Conservation (phyloP, 2,888 invertebrate genomes). For the Argyra leucocephala region DNA sequence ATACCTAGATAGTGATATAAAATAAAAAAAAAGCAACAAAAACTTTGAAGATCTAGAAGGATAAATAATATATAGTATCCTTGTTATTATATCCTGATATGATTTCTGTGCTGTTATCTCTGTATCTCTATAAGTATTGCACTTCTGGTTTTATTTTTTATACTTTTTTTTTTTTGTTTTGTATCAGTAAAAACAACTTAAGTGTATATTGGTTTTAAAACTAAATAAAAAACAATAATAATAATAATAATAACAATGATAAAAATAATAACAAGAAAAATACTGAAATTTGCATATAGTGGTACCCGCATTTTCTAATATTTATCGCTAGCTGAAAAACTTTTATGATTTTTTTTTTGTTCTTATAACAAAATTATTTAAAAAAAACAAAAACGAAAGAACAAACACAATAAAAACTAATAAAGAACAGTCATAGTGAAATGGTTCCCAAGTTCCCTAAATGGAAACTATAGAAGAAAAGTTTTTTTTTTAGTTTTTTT, state of each 20-base stretch:
- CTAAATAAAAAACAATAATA: too few species aligned
- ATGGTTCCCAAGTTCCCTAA: neutral
- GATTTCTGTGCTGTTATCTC: too few species aligned
- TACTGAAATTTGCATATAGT: neutral
- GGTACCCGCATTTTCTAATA: constrained; percentile 6
- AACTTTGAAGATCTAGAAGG: neutral
- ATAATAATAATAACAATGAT: too few species aligned
- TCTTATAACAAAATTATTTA: neutral
- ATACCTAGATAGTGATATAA: too few species aligned
- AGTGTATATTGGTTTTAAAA: neutral
- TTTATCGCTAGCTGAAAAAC: constrained; percentile 1
- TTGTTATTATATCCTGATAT: too few species aligned
- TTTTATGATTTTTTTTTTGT: neutral
- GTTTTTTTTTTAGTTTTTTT: too few species aligned
- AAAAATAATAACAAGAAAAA: too few species aligned
- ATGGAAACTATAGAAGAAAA: neutral
- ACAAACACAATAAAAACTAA: neutral
- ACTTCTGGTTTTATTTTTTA: too few species aligned
- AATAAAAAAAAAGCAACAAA: neutral
- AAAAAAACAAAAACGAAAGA: neutral
- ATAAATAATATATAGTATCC: neutral
- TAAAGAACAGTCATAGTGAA: neutral
- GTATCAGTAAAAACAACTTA: neutral
- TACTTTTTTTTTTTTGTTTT: too few species aligned
- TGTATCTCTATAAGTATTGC: too few species aligned